A percentile compares a stretch with the other conserved stretches of the same genome.
Conservation (phyloP, 2,113 vertebrate genomes). For the Lamprologus speciosus region DNA sequence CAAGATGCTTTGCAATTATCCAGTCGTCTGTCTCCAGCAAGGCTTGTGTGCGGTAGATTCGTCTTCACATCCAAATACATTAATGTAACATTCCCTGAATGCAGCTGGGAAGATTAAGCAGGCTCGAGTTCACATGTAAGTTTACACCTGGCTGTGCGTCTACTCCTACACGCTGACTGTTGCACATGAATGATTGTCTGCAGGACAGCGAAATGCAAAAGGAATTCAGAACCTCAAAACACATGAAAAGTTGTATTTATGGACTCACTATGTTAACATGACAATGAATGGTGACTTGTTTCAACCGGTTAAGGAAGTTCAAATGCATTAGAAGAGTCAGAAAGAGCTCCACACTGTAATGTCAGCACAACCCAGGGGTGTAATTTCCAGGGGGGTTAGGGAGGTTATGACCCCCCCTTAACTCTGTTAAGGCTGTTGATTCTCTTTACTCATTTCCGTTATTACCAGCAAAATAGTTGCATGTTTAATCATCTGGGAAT, state of each 20-base stretch:
- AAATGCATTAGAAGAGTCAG: neutral
- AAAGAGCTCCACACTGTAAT: neutral
- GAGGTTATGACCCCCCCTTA: neutral
- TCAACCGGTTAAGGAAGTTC: neutral
- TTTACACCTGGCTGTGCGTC: conserved; percentile 7
- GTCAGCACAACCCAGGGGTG: neutral
- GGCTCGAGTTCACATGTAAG: neutral
- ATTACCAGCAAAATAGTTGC: neutral
- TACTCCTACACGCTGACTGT: neutral
- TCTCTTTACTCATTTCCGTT: neutral
- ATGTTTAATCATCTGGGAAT: neutral
- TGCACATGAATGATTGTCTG: conserved; percentile 18
- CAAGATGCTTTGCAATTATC: neutral
- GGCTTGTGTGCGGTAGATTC: neutral
- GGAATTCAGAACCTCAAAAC: neutral
- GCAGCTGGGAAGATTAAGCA: neutral
- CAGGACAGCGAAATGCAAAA: neutral
- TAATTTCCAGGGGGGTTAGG: neutral
- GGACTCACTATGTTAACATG: neutral
- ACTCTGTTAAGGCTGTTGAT: neutral
- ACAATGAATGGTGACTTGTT: neutral
- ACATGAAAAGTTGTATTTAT: neutral
- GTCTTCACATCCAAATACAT: neutral
- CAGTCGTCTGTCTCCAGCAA: neutral
- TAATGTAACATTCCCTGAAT: neutral